Evolutionary conservation across 1,140 invertebrate genomes (phyloP), one percentile per base, ranked within the genome.

Genomic region (Dreissena polymorpha): DNA sequence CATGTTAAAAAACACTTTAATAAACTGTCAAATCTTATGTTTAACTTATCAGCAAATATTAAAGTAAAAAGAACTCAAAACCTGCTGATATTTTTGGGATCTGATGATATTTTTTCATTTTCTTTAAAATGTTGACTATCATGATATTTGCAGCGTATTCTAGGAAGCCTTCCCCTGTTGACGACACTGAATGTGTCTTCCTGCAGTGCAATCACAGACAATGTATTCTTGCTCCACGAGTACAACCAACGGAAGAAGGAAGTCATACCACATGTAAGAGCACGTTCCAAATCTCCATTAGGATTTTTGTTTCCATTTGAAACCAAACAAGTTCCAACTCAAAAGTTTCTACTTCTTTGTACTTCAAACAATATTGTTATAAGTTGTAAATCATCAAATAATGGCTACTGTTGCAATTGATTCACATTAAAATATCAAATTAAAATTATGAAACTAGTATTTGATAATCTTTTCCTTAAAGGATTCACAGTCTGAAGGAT

Each of bases 171-270:
- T 5, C 53, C 69, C 12, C 23, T 49, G 39, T 51, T 86, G 10
- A 27, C 53, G 27, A 76, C 77, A 55, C 67, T 86, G 14, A 83
- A 76, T 63, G 57, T 86, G 10, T 79, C 85, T 0, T 60, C 51
- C 23, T 86, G 85, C 57, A 29, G 57, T 6, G 81, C 64, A 27
- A 65, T 86, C 23, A 83, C 80, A 70, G 72, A 86, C n/a, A 74
- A 60, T 12, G 85, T 79, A 8, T 86, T 86, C 51, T 72, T 80
- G 10, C 13, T 86, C 10, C 51, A 79, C 69, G 25, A 80, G 51
- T 67, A 80, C 7, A 53, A 60, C 21, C 80, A 75, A 23, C 49
- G 27, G 50, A 72, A 50, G 0, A 65, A 51, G n/a, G 67, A 69
- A 69, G 23, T 69, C 12, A 55, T 25, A 0, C 23, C 64, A n/a